Conservation (phyloP, 2,888 invertebrate species). For the Drosophila imparisetae region DNA sequence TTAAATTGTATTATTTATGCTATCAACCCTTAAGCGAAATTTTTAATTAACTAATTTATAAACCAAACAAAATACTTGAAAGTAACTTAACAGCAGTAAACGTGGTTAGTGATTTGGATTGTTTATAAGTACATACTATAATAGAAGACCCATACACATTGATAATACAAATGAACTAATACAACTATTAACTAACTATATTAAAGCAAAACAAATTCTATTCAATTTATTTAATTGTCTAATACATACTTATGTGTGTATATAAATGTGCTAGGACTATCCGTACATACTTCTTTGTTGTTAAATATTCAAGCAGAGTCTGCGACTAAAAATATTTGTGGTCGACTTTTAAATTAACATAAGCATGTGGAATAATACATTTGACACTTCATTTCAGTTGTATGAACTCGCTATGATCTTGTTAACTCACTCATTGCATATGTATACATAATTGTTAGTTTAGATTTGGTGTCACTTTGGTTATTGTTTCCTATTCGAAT, state of each 20-base stretch:
- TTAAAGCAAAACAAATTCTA: conserved; percentile 24
- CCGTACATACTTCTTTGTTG: conserved; percentile 17
- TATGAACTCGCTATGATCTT: conserved; percentile 7
- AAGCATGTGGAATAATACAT: conserved; percentile 27
- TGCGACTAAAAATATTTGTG: conserved; percentile 32
- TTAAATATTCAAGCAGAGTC: conserved; percentile 41
- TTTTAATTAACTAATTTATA: conserved; percentile 13
- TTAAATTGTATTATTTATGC: conserved; percentile 32
- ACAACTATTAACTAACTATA: conserved; percentile 35
- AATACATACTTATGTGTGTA: conserved; percentile 3
- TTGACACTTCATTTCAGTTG: conserved; percentile 20
- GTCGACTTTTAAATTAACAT: conserved; percentile 45
- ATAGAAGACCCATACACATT: conserved; percentile 42
- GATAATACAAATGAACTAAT: conserved; percentile 31
- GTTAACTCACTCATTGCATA: not conserved
- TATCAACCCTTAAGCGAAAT: conserved; percentile 13
- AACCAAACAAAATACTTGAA: conserved; percentile 28
- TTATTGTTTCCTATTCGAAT: conserved; percentile 18
- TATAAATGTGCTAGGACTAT: conserved; percentile 2
- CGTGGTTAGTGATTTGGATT: conserved; percentile 83
- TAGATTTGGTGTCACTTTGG: conserved; percentile 40
- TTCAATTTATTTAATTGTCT: conserved; percentile 49
- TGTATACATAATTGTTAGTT: conserved; percentile 39
- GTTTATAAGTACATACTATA: conserved; percentile 66
- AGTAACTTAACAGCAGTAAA: conserved; percentile 71